Percentiles rank a stretch among this genome's conserved stretches.
phyloP scores from a whole-genome alignment of 2,797 vertebrate genomes.

The Sebastes kiyomatsui region DNA sequence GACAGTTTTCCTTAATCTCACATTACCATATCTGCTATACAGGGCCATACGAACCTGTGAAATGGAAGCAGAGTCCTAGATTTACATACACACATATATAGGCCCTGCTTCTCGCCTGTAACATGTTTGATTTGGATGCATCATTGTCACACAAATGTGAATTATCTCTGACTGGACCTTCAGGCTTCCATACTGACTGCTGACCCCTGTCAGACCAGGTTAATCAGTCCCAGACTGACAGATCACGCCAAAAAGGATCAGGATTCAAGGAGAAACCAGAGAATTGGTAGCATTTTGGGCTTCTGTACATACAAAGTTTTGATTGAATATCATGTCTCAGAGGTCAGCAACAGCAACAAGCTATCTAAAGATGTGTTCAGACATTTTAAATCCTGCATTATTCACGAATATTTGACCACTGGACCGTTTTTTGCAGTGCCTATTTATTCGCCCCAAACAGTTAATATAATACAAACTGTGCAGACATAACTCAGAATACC shows the following conservation, averaged over 20 bases:
- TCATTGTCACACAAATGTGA: neutral
- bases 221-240: neutral
- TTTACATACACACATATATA: neutral
- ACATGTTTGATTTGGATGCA: neutral
- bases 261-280: neutral
- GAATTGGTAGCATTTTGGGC: neutral
- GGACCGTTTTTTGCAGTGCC: neutral
- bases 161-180: constrained; percentile 45
- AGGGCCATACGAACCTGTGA: constrained; percentile 18
- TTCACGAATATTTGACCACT: neutral
- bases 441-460: neutral
- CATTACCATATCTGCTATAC: constrained; percentile 58
- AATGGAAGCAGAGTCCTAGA: constrained; percentile 17
- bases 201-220: constrained; percentile 6
- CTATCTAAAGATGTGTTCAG: neutral
- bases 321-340: neutral
- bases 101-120: neutral
- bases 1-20: constrained; percentile 62
- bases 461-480: neutral
- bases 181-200: constrained; percentile 28
- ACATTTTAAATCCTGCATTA: neutral
- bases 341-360: neutral
- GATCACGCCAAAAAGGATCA: neutral
- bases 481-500: neutral
- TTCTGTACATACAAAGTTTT: neutral